These are phyloP conservation scores for Cardiocondyla obscurior DNA, from an alignment of 1,140 invertebrate species.

Conservation along the genomic window DNA sequence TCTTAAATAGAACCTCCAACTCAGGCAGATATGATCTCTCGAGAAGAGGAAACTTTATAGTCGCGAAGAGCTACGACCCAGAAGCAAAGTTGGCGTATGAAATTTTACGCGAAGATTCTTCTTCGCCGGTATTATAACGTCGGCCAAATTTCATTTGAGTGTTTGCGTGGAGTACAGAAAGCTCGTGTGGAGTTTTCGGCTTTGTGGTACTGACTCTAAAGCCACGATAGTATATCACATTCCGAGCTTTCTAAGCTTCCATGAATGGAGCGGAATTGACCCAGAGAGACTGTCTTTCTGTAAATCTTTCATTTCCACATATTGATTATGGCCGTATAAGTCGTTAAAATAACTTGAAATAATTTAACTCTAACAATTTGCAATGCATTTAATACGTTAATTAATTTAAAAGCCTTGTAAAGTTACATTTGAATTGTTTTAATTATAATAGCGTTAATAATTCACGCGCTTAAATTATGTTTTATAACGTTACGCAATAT, in stretches of 20 bases:
- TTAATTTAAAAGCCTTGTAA: neutral
- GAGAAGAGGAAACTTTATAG: conserved; percentile 29
- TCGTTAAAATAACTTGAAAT: neutral
- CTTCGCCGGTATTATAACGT: conserved; percentile 35
- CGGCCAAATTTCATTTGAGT: conserved; percentile 41
- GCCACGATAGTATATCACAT: conserved; percentile 45
- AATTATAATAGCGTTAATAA: neutral
- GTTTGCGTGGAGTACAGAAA: conserved; percentile 26
- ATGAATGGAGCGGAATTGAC: conserved; percentile 40
- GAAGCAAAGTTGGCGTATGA: conserved; percentile 49
- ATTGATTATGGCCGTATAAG: neutral
- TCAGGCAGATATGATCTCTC: conserved; percentile 31
- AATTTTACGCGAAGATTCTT: conserved; percentile 48
- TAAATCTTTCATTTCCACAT: conserved; percentile 24
- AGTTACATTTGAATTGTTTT: neutral
- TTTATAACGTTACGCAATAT: neutral
- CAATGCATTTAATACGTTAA: neutral
- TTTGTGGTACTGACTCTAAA: conserved; percentile 33
- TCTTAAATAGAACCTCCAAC: conserved; percentile 30
- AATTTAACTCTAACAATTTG: neutral
- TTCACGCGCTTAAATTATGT: neutral
- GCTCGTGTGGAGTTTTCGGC: conserved; percentile 43
- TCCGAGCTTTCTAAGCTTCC: conserved; percentile 38
- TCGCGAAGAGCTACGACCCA: conserved; percentile 16
- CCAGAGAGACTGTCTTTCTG: neutral